Evolutionary conservation across 2,797 vertebrate genomes (phyloP), one percentile per base, ranked within the genome.

Genomic region (Sebastes oblongus): DNA sequence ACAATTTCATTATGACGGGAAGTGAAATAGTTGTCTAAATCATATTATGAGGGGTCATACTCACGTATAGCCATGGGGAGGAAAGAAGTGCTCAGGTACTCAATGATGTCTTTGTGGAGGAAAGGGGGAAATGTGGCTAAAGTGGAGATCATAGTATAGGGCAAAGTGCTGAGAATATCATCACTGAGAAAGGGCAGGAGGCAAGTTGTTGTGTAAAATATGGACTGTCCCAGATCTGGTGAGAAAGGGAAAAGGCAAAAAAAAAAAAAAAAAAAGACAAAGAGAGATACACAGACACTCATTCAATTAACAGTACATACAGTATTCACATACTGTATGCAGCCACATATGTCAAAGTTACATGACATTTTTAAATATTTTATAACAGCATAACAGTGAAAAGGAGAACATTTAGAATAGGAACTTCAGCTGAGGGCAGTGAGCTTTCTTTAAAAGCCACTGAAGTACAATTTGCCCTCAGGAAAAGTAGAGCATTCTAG

Each of bases 191-290:
- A 99, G 83, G 98, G 98, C 90, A 99, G 96, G 93, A 99, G 97
- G 96, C 98, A 99, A 78, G 98, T 97, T 77, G 98, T 99, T 82
- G 98, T 99, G 92, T 99, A 99, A 99, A 99, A 99, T 97, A 99
- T 98, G 83, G 98, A 99, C 95, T 99, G 98, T 94, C 98, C 98
- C 89, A 99, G 96, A 97, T 99, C 98, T 99, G 96, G 86, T 88
- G 92, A 95, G 95, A 92, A 96, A 95, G 91, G 94, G 81, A 78
- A 91, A 94, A 88, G 79, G 94, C 91, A 86, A 88, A 88, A 88
- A 83, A 79, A 67, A 75, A 66, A 66, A 78, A 84, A 81, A 82
- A 78, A 42, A 42, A 42, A 88, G 83, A 92, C 64, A 92, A 66
- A 90, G 81, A 93, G 88, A 93, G 90, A 95, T 89, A 93, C 81